These are phyloP conservation scores for Cryptocheilus praepositus DNA, from an alignment of 2,888 invertebrate genomes.

Conservation along the genomic window DNA sequence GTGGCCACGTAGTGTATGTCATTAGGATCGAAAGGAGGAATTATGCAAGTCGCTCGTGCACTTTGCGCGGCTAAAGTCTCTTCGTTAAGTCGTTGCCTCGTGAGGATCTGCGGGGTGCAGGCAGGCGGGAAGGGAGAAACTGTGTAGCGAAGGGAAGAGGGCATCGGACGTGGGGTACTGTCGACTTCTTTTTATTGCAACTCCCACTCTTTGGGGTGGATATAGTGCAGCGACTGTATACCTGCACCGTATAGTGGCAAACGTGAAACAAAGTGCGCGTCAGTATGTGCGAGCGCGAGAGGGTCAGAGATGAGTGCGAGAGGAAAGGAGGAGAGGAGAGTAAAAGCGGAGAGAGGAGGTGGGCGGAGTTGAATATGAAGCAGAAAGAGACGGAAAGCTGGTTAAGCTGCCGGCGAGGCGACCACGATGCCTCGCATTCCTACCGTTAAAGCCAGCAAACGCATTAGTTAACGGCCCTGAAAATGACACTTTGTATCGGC, in stretches of 20 bases:
- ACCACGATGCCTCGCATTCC: constrained; percentile 44
- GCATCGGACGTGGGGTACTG: constrained; percentile 17
- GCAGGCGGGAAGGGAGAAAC: not conserved
- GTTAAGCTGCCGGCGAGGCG: constrained; percentile 17
- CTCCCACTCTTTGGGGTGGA: constrained; percentile 8
- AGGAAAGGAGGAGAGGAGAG: not conserved
- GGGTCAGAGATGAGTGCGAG: not conserved
- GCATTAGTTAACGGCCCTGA: constrained; percentile 63
- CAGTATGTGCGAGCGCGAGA: not conserved
- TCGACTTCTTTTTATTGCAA: constrained; percentile 22
- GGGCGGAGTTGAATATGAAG: not conserved
- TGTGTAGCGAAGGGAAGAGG: not conserved
- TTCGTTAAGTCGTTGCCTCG: constrained; percentile 28
- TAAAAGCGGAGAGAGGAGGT: not conserved
- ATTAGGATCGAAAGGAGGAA: constrained; percentile 25
- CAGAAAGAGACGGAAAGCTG: constrained; percentile 25
- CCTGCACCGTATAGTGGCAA: not conserved
- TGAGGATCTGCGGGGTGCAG: constrained; percentile 6
- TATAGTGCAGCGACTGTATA: constrained; percentile 1
- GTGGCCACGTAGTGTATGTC: not conserved
- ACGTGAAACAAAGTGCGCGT: constrained; percentile 2
- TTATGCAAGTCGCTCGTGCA: constrained; percentile 33
- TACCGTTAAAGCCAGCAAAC: constrained; percentile 50
- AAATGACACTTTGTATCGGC: constrained; percentile 67
- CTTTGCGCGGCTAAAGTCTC: constrained; percentile 17